Evolutionary conservation across 1,140 invertebrate species (phyloP), one percentile per base, ranked within the genome.

Genomic region (Eriocheir sinensis): DNA sequence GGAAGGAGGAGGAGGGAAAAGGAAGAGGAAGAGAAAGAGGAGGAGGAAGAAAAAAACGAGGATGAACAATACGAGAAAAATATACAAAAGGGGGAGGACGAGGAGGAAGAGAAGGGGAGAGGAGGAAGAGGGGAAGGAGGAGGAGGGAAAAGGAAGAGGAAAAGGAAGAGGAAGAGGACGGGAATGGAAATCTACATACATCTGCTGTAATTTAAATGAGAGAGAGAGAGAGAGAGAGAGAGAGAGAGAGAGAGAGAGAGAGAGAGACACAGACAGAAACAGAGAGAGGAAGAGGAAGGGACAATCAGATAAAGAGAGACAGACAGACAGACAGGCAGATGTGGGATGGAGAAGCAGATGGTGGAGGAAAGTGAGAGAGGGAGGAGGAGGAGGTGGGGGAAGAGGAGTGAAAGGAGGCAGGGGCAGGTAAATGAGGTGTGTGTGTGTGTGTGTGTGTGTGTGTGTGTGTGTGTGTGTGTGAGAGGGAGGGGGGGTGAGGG

Each of bases 91-190:
- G 27, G 86, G 27, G 86, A 44, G 83, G 27, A 38, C 21, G 83
- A 36, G 85, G 85, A 86, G 88, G 60, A 48, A 91, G 89, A 91
- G 89, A 91, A 48, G 60, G 89, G 72, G 89, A 72, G 53, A 72
- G 53, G 72, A 53, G 72, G 53, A 72, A 53, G 72, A 48, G 72
- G 53, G 72, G 53, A 72, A 41, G 44, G 88, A 89, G 88, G 41
- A 27, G 44, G 88, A 17, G 40, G 41, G 88, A 89, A 38, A 6
- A 40, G 30, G 21, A 12, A 27, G 88, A 21, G 83, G 36, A 85
- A 85, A 38, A 21, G 34, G 15, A 17, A 85, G 0, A 30, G 83
- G 21, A 34, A 81, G 34, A 81, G 34, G 34, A 27, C n/a, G 1
- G 27, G 34, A 81, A 81, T 27, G 79, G 34, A 81, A 34, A 27